Conservation (phyloP, 2,113 vertebrate genomes). For the Turdus rufiventris region DNA sequence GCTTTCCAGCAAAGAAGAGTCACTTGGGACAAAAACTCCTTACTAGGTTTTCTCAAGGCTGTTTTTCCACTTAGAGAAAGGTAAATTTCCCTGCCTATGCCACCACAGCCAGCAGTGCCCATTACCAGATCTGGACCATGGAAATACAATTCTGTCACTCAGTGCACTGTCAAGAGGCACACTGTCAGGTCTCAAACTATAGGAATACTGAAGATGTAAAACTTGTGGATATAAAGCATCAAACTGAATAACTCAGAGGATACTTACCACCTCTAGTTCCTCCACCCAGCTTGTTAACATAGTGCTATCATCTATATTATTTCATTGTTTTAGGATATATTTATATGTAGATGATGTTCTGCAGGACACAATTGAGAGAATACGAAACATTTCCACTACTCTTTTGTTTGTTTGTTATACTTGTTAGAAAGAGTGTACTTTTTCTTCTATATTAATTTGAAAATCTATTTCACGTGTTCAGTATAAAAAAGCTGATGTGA, state of each 20-base stretch:
- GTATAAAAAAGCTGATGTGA: background rate
- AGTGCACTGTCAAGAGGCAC: background rate
- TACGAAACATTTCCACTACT: background rate
- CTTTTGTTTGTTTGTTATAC: background rate
- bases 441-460: background rate
- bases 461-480: background rate
- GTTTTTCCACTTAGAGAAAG: background rate
- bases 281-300: background rate
- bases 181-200: background rate
- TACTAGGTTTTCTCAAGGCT: background rate
- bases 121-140: rapidly evolving
- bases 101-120: background rate
- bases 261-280: background rate
- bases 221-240: background rate
- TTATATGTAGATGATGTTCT: background rate
- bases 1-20: background rate
- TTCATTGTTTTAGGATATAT: background rate
- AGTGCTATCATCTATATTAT: background rate
- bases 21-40: background rate
- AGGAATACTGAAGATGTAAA: background rate
- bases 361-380: background rate
- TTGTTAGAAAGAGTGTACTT: background rate
- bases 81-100: background rate
- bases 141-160: background rate
- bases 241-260: background rate